Conservation (phyloP, 2,888 invertebrate species). For the Cephus nigrinus region DNA sequence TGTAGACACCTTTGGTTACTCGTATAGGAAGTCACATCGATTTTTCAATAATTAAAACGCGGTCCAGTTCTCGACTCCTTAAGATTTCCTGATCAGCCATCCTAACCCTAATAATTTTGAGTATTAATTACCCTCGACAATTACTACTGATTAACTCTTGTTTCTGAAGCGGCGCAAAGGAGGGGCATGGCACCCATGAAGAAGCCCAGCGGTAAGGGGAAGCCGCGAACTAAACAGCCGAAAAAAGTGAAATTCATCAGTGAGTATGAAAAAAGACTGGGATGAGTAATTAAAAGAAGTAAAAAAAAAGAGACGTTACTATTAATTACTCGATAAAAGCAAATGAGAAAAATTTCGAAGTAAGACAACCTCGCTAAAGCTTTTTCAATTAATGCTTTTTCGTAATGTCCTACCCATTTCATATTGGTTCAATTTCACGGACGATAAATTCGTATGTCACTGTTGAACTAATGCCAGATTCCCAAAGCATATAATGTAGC, state of each 20-base stretch:
- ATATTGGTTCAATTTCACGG: not conserved
- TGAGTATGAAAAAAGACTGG: conserved; percentile 71
- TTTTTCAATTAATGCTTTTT: not conserved
- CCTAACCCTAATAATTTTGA: not conserved
- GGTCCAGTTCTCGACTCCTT: not conserved
- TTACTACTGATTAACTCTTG: conserved; percentile 11
- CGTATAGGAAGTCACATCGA: conserved; percentile 40
- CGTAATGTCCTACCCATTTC: not conserved
- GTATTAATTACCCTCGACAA: not conserved
- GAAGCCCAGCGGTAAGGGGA: conserved; percentile 81
- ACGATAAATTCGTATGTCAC: not conserved
- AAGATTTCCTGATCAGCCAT: not conserved
- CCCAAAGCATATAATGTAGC: not conserved
- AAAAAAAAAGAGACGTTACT: not conserved
- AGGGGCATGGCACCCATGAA: conserved; percentile 78
- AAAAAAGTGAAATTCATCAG: conserved; percentile 93
- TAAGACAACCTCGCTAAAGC: not conserved
- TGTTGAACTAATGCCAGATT: not conserved
- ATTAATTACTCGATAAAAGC: not conserved
- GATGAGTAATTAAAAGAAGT: not conserved
- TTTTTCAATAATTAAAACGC: conserved; percentile 32
- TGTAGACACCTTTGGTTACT: conserved; percentile 23
- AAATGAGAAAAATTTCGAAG: not conserved
- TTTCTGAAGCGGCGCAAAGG: conserved; percentile 44
- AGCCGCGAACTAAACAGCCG: conserved; percentile 85